Base-by-base conservation (phyloP, 1,140 invertebrate genomes). In the Drosophila yakuba region DNA sequence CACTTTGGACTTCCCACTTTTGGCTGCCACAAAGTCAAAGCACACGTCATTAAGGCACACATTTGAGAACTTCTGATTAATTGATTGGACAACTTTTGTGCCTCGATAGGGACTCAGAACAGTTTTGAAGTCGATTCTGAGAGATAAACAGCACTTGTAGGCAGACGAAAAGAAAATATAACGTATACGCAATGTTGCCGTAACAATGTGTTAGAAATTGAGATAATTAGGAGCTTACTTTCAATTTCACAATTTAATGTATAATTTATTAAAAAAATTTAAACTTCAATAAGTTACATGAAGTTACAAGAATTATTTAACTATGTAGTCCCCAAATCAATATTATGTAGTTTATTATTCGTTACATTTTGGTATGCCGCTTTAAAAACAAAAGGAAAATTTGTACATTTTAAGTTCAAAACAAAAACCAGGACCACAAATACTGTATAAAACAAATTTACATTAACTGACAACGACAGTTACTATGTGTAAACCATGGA, bases 51-150 rank as follows among this genome's bases (percentile, higher is more conserved):
- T 74, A 66, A 58, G 56, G 41, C 41, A 36, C 55, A 50, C 60
- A 73, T 68, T 60, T 67, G 44, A 11, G 41, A 51, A 81, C 50
- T 59, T 64, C 59, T 74, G 66, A 73, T 62, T 81, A 82, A 82
- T 82, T 82, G 73, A 77, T 80, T 81, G 78, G 79, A 50, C 55
- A 45, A 60, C 57, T 60, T 63, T 56, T 50, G 23, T 57, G 52
- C 11, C 44, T 5, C 14, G 12, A 10, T n/a, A n/a, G 17, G 14
- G 2, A 28, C 28, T 28, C 28, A 17, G 32, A 20, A n/a, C 10
- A n/a, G 47, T 23, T 11, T 50, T 39, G 39, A 14, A 25, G 51
- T 52, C 38, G 44, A 50, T 47, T 39, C 44, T 17, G 32, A 36
- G 23, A 36, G 36, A 39, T 38, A n/a, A 39, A n/a, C 7, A 15